Evolutionary conservation across 2,888 invertebrate species (phyloP), one percentile per base, ranked within the genome.

Genomic region (Polydrusus cervinus): DNA sequence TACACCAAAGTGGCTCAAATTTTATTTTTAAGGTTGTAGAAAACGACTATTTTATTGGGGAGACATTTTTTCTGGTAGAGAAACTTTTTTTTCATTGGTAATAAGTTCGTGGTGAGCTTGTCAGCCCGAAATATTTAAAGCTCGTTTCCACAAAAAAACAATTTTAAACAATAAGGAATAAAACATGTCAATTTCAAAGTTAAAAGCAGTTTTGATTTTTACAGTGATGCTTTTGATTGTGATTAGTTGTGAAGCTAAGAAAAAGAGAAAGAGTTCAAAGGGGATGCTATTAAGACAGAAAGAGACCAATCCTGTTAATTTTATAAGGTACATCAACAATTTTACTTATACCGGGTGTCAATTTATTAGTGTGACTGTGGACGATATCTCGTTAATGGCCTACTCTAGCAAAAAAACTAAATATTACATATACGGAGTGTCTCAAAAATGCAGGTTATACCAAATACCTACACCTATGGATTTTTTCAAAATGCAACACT

Each of bases 291-390:
- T 84, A 47, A 74, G 83, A 14, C 81, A 83, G 47, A 83, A 82
- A 70, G 84, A 84, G 72, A 84, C 84, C 8, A 84, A 84, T 78
- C 79, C 83, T 11, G 71, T 84, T n/a, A 79, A 84, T 78, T 84
- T 84, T 68, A 82, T 84, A 61, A 82, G 84, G 84, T 84, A 76
- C 71, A 75, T 70, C 11, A n/a, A 16, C 49, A 49, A 8, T 13
- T 49, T 9, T 20, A 18, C 2, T 10, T 1, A n/a, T 45, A 45
- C 13, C 3, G n/a, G 6, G 45, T 13, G 13, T n/a, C n/a, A n/a
- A n/a, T n/a, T n/a, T n/a, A n/a, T n/a, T n/a, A n/a, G n/a, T n/a
- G n/a, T n/a, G n/a, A n/a, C n/a, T n/a, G n/a, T n/a, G n/a, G n/a
- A n/a, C n/a, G n/a, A n/a, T n/a, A n/a, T n/a, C n/a, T n/a, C n/a